Conservation (phyloP, 2,797 vertebrate species). For the Lepilemur ruficaudatus region DNA sequence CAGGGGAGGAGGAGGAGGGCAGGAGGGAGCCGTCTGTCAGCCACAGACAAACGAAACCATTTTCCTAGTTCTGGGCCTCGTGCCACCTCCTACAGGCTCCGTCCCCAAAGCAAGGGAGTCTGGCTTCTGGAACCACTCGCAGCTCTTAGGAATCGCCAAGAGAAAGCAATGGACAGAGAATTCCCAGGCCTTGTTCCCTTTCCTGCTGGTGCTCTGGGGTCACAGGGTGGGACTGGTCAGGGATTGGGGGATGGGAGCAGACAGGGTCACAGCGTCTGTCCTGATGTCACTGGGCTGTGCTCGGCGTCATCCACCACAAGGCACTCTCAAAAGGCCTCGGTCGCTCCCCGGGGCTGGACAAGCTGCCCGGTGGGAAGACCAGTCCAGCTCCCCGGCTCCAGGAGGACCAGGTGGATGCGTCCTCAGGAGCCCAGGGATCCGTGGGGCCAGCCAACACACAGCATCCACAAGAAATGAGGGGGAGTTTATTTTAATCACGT, state of each 20-base stretch:
- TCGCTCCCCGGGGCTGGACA: too few species aligned
- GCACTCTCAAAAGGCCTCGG: not conserved
- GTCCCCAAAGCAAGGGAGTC: not conserved
- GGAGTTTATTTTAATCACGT: not conserved
- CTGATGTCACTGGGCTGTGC: not conserved
- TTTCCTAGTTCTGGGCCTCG: not conserved
- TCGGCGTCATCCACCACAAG: not conserved
- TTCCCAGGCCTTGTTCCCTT: too few species aligned
- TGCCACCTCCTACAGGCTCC: not conserved
- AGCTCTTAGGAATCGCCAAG: not conserved
- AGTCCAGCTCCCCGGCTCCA: not conserved
- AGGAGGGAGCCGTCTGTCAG: not conserved
- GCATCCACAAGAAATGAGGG: not conserved
- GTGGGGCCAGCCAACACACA: not conserved
- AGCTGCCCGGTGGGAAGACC: not conserved
- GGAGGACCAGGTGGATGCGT: not conserved
- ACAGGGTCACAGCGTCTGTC: too few species aligned
- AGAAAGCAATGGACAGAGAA: not conserved
- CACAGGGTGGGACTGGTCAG: not conserved
- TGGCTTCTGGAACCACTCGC: not conserved
- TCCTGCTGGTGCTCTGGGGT: not conserved
- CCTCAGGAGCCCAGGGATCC: not conserved
- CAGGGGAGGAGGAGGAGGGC: not conserved
- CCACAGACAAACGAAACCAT: not conserved
- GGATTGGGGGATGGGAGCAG: accelerated